A percentile compares a stretch with the other conserved stretches of the same genome.
These are phyloP conservation scores for Palythoa grandiflora DNA, from an alignment of 92 coral and sea anemone species.

Conservation along the genomic window DNA sequence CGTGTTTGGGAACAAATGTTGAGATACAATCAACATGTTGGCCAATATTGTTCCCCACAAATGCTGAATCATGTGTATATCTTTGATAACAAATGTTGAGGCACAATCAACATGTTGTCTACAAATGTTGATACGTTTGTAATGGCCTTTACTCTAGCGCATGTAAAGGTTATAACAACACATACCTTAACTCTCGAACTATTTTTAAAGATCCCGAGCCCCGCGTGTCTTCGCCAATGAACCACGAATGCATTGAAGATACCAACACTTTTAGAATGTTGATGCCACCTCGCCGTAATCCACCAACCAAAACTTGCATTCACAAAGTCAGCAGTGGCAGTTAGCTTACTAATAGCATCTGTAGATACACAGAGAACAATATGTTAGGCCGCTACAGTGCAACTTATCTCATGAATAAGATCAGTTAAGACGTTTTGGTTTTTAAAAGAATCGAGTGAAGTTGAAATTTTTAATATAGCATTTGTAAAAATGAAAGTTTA, in stretches of 20 bases:
- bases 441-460: background rate
- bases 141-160: too few relatives aligned
- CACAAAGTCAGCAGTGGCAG: background rate
- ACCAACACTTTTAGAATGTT: background rate
- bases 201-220: background rate
- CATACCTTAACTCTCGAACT: constrained; percentile 14
- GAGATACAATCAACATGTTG: too few relatives aligned
- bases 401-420: background rate
- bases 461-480: too few relatives aligned
- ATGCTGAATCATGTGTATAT: too few relatives aligned
- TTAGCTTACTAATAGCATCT: constrained; percentile 13
- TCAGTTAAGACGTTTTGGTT: background rate
- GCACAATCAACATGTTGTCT: too few relatives aligned
- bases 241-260: background rate
- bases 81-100: too few relatives aligned
- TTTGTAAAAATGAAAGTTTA: too few relatives aligned
- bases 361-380: background rate
- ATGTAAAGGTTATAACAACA: background rate
- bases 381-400: background rate
- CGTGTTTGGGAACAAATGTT: too few relatives aligned
- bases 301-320: constrained; percentile 36
- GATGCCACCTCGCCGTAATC: constrained; percentile 6
- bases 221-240: constrained; percentile 13
- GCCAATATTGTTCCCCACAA: too few relatives aligned
- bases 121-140: too few relatives aligned